Conservation (phyloP, 2,113 vertebrate species). For the Bothrops jararaca region DNA sequence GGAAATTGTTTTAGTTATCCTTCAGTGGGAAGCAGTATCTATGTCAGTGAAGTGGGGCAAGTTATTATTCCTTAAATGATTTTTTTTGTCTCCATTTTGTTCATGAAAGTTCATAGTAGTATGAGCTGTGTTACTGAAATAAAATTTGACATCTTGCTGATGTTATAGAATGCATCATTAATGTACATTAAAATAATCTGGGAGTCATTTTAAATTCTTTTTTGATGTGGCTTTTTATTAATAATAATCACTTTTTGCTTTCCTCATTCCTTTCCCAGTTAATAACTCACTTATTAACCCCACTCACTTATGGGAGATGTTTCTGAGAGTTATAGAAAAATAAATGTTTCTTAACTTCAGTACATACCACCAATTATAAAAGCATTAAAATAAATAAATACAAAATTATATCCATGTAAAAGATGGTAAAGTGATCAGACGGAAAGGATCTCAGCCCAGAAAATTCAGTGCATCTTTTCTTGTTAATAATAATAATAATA, state of each 20-base stretch:
- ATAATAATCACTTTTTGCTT: background rate
- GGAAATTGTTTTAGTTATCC: slow-evolving; percentile 29
- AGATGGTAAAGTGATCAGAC: slow-evolving; percentile 50
- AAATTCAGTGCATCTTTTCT: slow-evolving; percentile 52
- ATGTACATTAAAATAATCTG: slow-evolving; percentile 42
- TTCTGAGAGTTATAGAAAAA: slow-evolving; percentile 42
- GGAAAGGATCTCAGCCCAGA: slow-evolving; percentile 50
- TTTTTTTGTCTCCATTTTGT: slow-evolving; percentile 34
- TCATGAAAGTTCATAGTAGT: slow-evolving; percentile 7
- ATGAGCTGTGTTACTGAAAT: slow-evolving; percentile 29
- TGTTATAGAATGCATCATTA: slow-evolving; percentile 54
- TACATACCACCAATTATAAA: slow-evolving; percentile 23
- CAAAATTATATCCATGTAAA: slow-evolving; percentile 24
- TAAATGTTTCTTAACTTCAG: slow-evolving; percentile 37
- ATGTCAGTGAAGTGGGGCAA: background rate
- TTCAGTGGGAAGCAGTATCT: background rate
- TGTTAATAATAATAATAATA: slow-evolving; percentile 24
- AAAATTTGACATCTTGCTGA: slow-evolving; percentile 45
- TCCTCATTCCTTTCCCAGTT: background rate
- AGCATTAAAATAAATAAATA: slow-evolving; percentile 25
- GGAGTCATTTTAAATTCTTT: slow-evolving; percentile 24
- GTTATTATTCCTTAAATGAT: slow-evolving; percentile 17
- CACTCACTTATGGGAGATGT: slow-evolving; percentile 34
- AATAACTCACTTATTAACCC: slow-evolving; percentile 7
- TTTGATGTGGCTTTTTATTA: slow-evolving; percentile 42